Evolutionary conservation across 2,888 invertebrate genomes (phyloP).

Genomic region (Troides oblongomaculatus): DNA sequence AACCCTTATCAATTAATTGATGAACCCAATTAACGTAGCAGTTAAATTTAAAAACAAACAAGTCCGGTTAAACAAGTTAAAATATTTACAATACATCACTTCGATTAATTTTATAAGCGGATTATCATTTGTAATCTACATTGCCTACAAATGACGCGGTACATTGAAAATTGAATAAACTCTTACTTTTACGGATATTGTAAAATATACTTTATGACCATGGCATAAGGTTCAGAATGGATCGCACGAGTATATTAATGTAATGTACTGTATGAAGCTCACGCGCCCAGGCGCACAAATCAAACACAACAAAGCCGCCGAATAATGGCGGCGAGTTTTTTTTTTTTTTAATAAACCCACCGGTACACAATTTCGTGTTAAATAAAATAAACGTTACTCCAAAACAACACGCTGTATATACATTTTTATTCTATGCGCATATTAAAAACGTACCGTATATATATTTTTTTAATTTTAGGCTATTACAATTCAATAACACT

Average conservation of each 20-base stretch:
- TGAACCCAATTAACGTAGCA: conserved; percentile 27
- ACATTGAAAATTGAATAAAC: conserved; percentile 61
- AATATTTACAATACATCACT: conserved; percentile 58
- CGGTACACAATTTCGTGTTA: conserved; percentile 66
- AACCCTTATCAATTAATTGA: no score
- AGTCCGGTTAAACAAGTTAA: conserved; percentile 33
- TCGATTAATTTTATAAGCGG: conserved; percentile 41
- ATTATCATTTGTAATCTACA: conserved; percentile 47
- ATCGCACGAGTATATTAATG: conserved; percentile 36
- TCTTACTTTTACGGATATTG: conserved; percentile 34
- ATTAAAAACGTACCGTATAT: no score
- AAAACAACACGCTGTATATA: no score
- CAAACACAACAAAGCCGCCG: conserved; percentile 64
- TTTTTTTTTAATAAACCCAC: conserved; percentile 73
- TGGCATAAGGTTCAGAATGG: conserved; percentile 44
- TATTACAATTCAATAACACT: no score
- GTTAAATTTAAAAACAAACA: conserved; percentile 6
- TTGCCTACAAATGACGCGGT: conserved; percentile 52
- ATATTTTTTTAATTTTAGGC: no score
- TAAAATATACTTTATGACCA: conserved; percentile 40
- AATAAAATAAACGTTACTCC: conserved; percentile 46
- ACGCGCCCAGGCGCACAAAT: conserved; percentile 70
- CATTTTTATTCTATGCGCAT: no score
- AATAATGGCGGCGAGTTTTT: conserved; percentile 68
- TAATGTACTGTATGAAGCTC: conserved; percentile 55